Evolutionary conservation across 1,140 invertebrate species (phyloP).

Genomic region (Seison nebaliae): DNA sequence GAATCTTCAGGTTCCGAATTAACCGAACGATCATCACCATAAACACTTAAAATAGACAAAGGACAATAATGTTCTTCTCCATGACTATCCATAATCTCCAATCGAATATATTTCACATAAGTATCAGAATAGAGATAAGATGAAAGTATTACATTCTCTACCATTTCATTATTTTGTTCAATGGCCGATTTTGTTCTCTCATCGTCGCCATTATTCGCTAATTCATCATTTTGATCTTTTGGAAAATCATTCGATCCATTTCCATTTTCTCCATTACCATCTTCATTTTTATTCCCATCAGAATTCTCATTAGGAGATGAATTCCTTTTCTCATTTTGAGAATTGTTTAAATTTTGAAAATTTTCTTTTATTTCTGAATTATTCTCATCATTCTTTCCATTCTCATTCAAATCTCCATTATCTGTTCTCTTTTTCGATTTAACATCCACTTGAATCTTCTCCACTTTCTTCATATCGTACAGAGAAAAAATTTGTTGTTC

Average conservation of each 20-base stretch:
- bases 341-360: no score
- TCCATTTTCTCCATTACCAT: neutral
- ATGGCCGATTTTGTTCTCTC: no score
- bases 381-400: neutral
- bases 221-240: neutral
- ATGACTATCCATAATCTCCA: conserved; percentile 63
- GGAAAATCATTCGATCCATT: neutral
- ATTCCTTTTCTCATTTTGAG: no score
- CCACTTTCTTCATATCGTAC: neutral
- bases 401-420: neutral
- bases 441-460: neutral
- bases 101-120: neutral
- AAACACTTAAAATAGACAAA: conserved; percentile 31
- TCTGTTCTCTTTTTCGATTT: neutral
- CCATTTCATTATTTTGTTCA: no score
- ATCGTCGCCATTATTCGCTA: neutral
- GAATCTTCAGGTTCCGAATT: no score
- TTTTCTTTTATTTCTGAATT: no score
- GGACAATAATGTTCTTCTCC: conserved; percentile 89
- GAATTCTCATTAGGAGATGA: neutral
- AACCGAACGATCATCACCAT: neutral
- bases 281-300: neutral
- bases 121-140: no score
- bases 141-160: no score
- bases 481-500: neutral